These are phyloP conservation scores for Trichomycterus rosablanca DNA, from an alignment of 2,113 vertebrate species.

Conservation along the genomic window DNA sequence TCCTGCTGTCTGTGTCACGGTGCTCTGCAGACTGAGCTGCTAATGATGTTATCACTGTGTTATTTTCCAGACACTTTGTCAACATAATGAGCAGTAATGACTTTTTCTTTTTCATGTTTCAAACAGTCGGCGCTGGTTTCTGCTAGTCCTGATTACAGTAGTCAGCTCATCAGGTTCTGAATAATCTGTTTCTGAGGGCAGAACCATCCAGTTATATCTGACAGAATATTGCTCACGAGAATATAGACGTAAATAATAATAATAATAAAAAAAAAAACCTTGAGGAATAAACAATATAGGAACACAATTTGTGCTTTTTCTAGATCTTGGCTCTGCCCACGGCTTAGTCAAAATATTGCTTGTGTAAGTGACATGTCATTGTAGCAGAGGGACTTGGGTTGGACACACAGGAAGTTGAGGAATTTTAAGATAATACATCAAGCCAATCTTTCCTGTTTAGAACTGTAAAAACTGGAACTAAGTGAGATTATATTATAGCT, in stretches of 20 bases:
- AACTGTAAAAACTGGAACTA: too few species aligned
- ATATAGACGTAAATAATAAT: too few species aligned
- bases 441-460: conserved; percentile 38
- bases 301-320: too few species aligned
- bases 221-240: too few species aligned
- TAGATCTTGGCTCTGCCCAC: too few species aligned
- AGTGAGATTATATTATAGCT: too few species aligned
- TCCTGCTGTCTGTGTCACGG: not conserved
- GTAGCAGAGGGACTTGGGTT: conserved; percentile 22
- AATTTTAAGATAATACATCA: conserved; percentile 15
- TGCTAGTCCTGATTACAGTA: conserved; percentile 7
- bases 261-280: too few species aligned
- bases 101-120: conserved; percentile 5
- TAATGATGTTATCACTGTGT: conserved; percentile 16
- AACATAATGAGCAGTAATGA: conserved; percentile 13
- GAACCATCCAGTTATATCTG: too few species aligned
- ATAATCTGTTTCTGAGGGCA: not conserved
- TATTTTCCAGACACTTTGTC: conserved; percentile 18
- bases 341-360: not conserved
- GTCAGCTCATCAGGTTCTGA: not conserved
- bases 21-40: not conserved
- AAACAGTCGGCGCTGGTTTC: not conserved
- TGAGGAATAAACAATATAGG: too few species aligned
- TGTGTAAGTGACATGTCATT: conserved; percentile 13
- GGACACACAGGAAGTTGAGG: conserved; percentile 15